Percentiles rank a stretch among this genome's conserved stretches.
These are phyloP conservation scores for Calyptomena viridis DNA, from an alignment of 2,113 vertebrate species.

Conservation along the genomic window DNA sequence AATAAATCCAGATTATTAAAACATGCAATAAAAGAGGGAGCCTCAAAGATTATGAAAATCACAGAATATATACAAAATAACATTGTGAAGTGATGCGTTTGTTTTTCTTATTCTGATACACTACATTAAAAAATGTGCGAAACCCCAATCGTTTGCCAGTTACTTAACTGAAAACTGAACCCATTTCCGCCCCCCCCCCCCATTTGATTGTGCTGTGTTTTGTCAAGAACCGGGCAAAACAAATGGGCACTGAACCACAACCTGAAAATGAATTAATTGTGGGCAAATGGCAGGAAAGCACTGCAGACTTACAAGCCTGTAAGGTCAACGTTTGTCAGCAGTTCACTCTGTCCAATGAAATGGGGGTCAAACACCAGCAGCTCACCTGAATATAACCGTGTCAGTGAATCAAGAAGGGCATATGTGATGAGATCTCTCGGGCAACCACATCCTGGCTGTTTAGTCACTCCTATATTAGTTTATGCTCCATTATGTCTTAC, in stretches of 20 bases:
- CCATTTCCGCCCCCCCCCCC: neutral
- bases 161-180: neutral
- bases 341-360: neutral
- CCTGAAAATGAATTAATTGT: conserved; percentile 16
- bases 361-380: conserved; percentile 1
- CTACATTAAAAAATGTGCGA: neutral
- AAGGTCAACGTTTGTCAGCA: conserved; percentile 40
- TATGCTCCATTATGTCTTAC: neutral
- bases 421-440: neutral
- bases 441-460: neutral
- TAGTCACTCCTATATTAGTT: neutral
- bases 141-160: neutral
- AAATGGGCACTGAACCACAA: neutral
- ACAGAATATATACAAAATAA: neutral
- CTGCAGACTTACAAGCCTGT: neutral
- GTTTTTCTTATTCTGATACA: neutral
- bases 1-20: conserved; percentile 13
- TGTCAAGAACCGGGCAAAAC: neutral
- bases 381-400: accelerated
- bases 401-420: neutral
- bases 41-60: neutral
- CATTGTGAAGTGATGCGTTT: neutral
- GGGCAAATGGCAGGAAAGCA: neutral
- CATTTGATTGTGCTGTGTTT: neutral
- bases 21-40: neutral